phyloP scores from a whole-genome alignment of 2,797 vertebrate genomes.

The Simalia tracyae region DNA sequence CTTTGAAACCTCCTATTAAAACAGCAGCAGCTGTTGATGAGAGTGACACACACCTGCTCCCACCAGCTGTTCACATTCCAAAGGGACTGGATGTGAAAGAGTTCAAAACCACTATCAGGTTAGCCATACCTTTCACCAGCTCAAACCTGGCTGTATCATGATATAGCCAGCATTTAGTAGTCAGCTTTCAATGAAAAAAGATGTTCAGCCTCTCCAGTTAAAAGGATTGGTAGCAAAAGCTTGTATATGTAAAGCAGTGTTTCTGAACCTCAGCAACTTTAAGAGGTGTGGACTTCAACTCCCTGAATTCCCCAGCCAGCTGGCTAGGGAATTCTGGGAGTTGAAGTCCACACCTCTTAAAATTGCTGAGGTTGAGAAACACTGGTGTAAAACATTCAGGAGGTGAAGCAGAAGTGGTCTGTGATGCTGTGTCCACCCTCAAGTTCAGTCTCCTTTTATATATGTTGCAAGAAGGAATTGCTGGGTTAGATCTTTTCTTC shows the following conservation, averaged over 20 bases:
- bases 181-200: not conserved
- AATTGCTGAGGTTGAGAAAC: no score
- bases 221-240: not conserved
- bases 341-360: no score
- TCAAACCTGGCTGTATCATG: not conserved
- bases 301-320: no score
- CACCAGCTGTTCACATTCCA: slow-evolving; percentile 45
- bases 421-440: not conserved
- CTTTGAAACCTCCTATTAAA: slow-evolving; percentile 55
- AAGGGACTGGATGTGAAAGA: slow-evolving; percentile 51
- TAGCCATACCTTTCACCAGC: not conserved
- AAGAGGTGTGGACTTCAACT: no score
- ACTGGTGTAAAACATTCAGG: not conserved
- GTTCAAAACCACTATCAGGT: slow-evolving; percentile 60
- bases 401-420: not conserved
- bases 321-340: no score
- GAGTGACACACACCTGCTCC: slow-evolving; percentile 22
- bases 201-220: not conserved
- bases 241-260: not conserved
- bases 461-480: not conserved
- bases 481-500: not conserved
- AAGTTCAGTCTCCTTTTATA: not conserved
- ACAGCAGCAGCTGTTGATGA: slow-evolving; percentile 44
- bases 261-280: no score
- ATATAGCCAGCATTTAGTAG: no score